These are phyloP conservation scores for Scelioninae gen. 1 DNA, from an alignment of 2,888 invertebrate species.

Conservation along the genomic window DNA sequence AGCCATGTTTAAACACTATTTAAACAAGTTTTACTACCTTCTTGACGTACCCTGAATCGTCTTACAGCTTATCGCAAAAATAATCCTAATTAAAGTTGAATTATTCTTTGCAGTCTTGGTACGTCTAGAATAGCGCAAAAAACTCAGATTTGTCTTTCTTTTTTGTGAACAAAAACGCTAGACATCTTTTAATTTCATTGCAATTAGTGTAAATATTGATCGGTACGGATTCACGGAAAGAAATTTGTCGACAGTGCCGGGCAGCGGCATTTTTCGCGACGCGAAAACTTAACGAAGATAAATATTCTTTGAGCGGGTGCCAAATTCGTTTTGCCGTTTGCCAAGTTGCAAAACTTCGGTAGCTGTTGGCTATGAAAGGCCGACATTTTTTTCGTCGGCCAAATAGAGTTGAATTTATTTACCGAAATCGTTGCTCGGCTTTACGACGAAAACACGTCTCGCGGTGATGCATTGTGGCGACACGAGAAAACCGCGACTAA, in stretches of 20 bases:
- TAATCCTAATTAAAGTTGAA: slow-evolving; percentile 27
- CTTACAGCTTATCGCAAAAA: slow-evolving; percentile 6
- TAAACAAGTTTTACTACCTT: no score
- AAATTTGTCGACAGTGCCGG: slow-evolving; percentile 62
- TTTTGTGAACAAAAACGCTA: background rate
- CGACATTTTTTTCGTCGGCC: slow-evolving; percentile 38
- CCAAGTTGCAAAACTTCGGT: slow-evolving; percentile 56
- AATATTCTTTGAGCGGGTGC: slow-evolving; percentile 62
- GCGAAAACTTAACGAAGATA: slow-evolving; percentile 65
- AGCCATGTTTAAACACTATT: background rate
- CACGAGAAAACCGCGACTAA: slow-evolving; percentile 56
- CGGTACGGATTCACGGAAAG: slow-evolving; percentile 40
- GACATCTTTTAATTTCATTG: slow-evolving; percentile 48
- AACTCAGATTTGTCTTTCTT: background rate
- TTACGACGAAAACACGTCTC: slow-evolving; percentile 45
- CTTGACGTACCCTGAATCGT: background rate
- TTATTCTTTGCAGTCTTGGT: slow-evolving; percentile 13
- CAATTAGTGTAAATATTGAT: slow-evolving; percentile 65
- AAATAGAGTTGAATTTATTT: slow-evolving; percentile 49
- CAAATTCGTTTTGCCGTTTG: slow-evolving; percentile 58
- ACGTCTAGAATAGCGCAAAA: slow-evolving; percentile 13
- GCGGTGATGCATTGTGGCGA: slow-evolving; percentile 38
- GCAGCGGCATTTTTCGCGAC: slow-evolving; percentile 55
- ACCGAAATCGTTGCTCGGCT: slow-evolving; percentile 36
- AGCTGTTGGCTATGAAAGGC: slow-evolving; percentile 42